Evolutionary conservation across 2,113 vertebrate species (phyloP).

Genomic region (Catagonus wagneri): DNA sequence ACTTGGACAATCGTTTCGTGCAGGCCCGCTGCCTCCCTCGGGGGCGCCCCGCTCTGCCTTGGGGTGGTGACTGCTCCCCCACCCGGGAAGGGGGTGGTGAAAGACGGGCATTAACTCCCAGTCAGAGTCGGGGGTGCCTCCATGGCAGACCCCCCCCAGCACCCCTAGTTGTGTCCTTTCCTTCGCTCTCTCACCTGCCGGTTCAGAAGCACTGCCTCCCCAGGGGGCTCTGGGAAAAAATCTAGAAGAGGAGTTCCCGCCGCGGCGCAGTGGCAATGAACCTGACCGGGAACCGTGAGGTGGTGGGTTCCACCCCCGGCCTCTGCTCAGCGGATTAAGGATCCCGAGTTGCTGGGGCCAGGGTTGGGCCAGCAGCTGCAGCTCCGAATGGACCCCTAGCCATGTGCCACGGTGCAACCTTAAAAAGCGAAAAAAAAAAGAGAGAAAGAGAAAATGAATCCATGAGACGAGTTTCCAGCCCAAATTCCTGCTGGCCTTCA

Average conservation of each 20-base stretch:
- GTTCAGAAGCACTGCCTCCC: not conserved
- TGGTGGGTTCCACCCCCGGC: no score
- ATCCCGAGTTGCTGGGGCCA: no score
- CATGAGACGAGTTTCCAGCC: not conserved
- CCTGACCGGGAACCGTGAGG: no score
- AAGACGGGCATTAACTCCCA: not conserved
- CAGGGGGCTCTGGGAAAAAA: not conserved
- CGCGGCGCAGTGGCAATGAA: no score
- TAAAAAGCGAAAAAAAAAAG: no score
- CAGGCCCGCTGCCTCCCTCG: conserved; percentile 68
- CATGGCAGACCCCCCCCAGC: not conserved
- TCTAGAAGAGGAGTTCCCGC: no score
- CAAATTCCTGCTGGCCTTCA: not conserved
- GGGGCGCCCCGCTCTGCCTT: conserved; percentile 61
- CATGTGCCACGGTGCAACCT: no score
- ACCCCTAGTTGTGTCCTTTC: not conserved
- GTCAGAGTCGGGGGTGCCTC: not conserved
- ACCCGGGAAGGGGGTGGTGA: not conserved
- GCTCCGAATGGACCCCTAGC: no score
- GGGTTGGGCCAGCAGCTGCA: no score
- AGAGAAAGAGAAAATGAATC: no score
- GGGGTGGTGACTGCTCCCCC: conserved; percentile 58
- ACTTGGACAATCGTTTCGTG: conserved; percentile 81
- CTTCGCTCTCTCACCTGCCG: not conserved
- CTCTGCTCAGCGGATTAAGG: no score